Percentiles rank a stretch among this genome's conserved stretches.
Conservation (phyloP, 2,888 invertebrate species). For the Ochlodes sylvanus region DNA sequence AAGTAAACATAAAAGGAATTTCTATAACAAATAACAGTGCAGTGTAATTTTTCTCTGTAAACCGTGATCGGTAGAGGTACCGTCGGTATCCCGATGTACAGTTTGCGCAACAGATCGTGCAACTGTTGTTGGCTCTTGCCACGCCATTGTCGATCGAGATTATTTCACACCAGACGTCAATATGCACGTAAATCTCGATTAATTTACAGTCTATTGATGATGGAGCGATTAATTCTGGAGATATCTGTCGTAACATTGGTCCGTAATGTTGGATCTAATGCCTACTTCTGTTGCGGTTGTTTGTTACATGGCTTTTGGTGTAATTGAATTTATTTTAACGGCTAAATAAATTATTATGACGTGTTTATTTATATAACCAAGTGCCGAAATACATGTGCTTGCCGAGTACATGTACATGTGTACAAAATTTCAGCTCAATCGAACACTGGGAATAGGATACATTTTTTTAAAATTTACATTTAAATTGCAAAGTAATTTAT, state of each 20-base stretch:
- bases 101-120: slow-evolving; percentile 62
- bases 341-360: neutral
- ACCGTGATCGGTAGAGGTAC: slow-evolving; percentile 5
- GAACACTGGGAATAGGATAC: too few species aligned
- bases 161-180: slow-evolving; percentile 41
- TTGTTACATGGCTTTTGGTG: neutral
- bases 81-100: slow-evolving; percentile 7
- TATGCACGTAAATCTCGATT: slow-evolving; percentile 49
- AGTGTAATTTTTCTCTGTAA: slow-evolving; percentile 8
- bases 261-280: slow-evolving; percentile 8
- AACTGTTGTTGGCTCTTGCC: slow-evolving; percentile 42
- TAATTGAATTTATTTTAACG: neutral
- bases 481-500: too few species aligned
- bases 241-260: neutral
- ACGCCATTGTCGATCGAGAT: slow-evolving; percentile 45
- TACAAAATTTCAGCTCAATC: too few species aligned
- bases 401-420: too few species aligned
- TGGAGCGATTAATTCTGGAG: slow-evolving; percentile 22
- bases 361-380: too few species aligned
- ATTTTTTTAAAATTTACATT: too few species aligned
- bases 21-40: neutral
- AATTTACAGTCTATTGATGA: slow-evolving; percentile 38
- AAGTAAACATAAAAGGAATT: neutral
- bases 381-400: too few species aligned
- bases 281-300: neutral